Evolutionary conservation across 2,888 invertebrate species (phyloP).

Genomic region (Dicyrtoma fusca): DNA sequence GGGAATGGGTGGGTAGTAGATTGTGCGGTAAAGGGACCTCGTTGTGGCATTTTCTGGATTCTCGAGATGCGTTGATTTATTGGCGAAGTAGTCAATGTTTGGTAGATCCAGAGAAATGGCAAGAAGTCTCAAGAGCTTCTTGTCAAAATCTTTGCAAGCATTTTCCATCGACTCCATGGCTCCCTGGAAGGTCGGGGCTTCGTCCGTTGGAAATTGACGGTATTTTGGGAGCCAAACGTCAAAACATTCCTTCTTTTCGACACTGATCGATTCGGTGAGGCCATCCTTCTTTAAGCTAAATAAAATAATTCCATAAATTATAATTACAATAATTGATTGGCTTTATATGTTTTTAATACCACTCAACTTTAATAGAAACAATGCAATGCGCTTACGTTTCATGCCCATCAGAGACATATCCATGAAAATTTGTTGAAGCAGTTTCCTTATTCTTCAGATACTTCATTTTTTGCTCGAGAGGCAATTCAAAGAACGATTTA

Average conservation of each 20-base stretch:
- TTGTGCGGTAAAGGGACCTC: conserved; percentile 69
- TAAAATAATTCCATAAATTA: background rate
- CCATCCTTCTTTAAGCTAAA: background rate
- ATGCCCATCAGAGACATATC: conserved; percentile 48
- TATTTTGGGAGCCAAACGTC: conserved; percentile 1
- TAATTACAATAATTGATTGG: background rate
- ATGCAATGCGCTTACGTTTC: conserved; percentile 52
- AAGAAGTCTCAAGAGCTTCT: too few species aligned
- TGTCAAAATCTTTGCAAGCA: too few species aligned
- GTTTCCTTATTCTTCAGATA: conserved; percentile 38
- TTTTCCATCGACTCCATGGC: too few species aligned
- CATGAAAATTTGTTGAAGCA: conserved; percentile 37
- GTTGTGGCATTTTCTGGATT: conserved; percentile 60
- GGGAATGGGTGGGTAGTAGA: conserved; percentile 71
- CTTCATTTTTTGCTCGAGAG: conserved; percentile 41
- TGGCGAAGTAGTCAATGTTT: too few species aligned
- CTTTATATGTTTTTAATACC: too few species aligned
- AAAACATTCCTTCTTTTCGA: conserved; percentile 30
- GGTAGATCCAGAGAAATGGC: too few species aligned
- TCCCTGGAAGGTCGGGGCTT: too few species aligned
- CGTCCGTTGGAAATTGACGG: too few species aligned
- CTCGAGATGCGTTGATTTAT: too few species aligned
- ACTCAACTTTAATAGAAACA: too few species aligned
- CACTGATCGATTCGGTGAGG: background rate
- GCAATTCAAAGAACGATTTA: conserved; percentile 48